Base-by-base conservation (phyloP, 2,797 vertebrate genomes). In the Notamacropus eugenii region DNA sequence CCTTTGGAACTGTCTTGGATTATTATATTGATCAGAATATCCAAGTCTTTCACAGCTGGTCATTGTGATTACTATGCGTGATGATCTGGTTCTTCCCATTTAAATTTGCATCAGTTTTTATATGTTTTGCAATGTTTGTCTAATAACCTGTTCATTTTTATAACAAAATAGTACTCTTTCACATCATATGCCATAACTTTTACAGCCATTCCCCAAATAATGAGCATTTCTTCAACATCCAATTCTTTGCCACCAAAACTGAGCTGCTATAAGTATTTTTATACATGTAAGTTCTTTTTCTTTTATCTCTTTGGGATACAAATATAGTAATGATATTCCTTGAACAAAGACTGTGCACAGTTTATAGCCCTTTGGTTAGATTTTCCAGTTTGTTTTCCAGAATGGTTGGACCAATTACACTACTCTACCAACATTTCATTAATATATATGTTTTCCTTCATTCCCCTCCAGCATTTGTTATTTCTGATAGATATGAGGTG, bases 331-430 rank as follows among this genome's bases (percentile, higher is more conserved):
- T 29, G 58, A 8, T 12, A 59, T 67, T n/a, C 34, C 62, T n/a
- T 5, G 1, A 67, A 2, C 4, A n/a, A n/a, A n/a, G 34, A 16
- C 0, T n/a, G 1, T n/a, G 24, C 0, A n/a, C 3, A n/a, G 62
- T 67, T 67, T 67, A 34, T 67, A 67, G 11, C 11, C 58, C 31
- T 34, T 34, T 67, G 31, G 0, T 11, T 13, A 67, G 34, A n/a
- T 13, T 67, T 34, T 34, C 59, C 31, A 34, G 59, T n/a, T 14
- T 67, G 34, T 67, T 67, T 1, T n/a, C 31, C 14, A 67, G 34
- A n/a, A 67, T 67, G 34, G 34, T 67, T 34, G 12, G 24, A n/a
- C 62, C 62, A n/a, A 14, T 67, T 67, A 50, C 8, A 67, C 4
- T 16, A 14, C 4, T 67, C 24, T 14, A n/a, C 62, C 14, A 67